These are phyloP conservation scores for Mantis religiosa DNA, from an alignment of 2,888 invertebrate genomes.

Conservation along the genomic window DNA sequence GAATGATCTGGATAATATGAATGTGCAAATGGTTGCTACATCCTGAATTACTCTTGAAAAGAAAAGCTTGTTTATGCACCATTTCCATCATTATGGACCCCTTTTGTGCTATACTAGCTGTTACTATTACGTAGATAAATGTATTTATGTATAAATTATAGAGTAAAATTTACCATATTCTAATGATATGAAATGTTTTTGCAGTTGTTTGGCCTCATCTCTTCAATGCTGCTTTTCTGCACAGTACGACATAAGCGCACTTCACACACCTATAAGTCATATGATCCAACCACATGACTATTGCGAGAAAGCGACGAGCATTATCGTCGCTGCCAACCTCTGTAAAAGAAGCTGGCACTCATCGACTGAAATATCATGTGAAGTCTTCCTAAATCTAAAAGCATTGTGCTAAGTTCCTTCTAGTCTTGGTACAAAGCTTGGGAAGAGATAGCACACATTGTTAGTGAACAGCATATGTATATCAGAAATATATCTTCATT, in stretches of 20 bases:
- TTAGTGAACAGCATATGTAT: neutral
- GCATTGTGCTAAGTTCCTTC: neutral
- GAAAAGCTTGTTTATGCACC: too few relatives aligned
- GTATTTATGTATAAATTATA: too few relatives aligned
- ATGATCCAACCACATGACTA: conserved; percentile 50
- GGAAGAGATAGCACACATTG: neutral
- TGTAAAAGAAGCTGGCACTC: neutral
- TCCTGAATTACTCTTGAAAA: too few relatives aligned
- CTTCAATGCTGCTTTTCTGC: conserved; percentile 72
- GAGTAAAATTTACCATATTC: too few relatives aligned
- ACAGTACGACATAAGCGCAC: conserved; percentile 64
- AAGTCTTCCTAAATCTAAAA: neutral
- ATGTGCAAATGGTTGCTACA: too few relatives aligned
- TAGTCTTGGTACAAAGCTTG: neutral
- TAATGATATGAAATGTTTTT: conserved; percentile 37
- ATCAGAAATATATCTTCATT: neutral
- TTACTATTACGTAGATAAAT: too few relatives aligned
- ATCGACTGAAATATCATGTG: neutral
- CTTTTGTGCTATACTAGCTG: too few relatives aligned
- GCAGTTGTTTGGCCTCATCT: conserved; percentile 67
- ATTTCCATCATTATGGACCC: too few relatives aligned
- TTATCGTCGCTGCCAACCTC: conserved; percentile 9
- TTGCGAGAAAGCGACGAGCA: conserved; percentile 37
- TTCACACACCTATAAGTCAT: conserved; percentile 67
- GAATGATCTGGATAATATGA: too few relatives aligned